phyloP scores from a whole-genome alignment of 2,797 vertebrate genomes.

The Gastrophryne carolinensis region DNA sequence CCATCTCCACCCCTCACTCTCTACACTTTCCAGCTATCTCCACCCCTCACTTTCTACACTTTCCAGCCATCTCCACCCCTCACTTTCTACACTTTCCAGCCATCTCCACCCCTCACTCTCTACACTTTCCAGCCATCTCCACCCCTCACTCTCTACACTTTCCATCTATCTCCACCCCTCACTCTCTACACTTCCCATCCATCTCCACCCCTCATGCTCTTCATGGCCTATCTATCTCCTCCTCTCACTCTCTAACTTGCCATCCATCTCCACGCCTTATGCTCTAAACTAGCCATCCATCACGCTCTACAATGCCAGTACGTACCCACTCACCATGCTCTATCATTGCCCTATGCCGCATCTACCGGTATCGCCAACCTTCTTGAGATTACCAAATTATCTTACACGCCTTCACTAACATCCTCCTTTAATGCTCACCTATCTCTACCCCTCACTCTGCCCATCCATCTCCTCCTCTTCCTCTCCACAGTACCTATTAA shows the following conservation, averaged over 20 bases:
- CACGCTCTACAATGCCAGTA: neutral
- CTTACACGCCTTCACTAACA: no score
- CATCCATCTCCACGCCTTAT: neutral
- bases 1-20: neutral
- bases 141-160: no score
- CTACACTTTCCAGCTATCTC: neutral
- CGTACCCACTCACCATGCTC: no score
- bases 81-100: neutral
- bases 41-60: neutral
- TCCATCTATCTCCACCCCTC: neutral
- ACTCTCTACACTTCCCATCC: neutral
- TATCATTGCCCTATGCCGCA: no score
- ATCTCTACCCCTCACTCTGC: no score
- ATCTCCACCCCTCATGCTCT: neutral
- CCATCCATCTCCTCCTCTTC: neutral
- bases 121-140: no score
- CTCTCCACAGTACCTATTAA: no score
- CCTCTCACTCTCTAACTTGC: neutral
- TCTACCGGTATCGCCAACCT: no score
- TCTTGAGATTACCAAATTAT: no score
- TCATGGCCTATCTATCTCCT: neutral
- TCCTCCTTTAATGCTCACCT: no score
- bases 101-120: neutral
- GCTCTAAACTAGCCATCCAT: no score
- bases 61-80: no score